phyloP scores from a whole-genome alignment of 1,140 invertebrate species.

The Orius insidiosus region DNA sequence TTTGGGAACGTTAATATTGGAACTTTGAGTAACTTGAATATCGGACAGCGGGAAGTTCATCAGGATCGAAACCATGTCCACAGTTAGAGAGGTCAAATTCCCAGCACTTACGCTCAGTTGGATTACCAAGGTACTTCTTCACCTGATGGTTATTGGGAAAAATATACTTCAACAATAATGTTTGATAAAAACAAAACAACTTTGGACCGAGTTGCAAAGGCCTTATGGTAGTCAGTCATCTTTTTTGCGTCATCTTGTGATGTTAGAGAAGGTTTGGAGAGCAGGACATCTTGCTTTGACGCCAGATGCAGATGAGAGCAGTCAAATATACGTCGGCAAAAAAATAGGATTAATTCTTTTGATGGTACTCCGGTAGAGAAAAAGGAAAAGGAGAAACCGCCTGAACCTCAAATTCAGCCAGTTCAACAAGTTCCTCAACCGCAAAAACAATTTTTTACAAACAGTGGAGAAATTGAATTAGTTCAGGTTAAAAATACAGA shows the following conservation, averaged over 20 bases:
- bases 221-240: constrained; percentile 72
- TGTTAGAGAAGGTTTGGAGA: constrained; percentile 56
- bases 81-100: not conserved
- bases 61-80: not conserved
- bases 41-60: constrained; percentile 17
- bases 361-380: constrained; percentile 26
- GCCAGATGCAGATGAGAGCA: constrained; percentile 50
- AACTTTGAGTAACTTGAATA: constrained; percentile 20
- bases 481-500: constrained; percentile 4
- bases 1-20: constrained; percentile 22
- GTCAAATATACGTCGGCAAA: constrained; percentile 60
- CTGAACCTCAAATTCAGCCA: not conserved
- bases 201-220: constrained; percentile 63
- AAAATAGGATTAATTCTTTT: constrained; percentile 53
- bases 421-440: not conserved
- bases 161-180: constrained; percentile 55
- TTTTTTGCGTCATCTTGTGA: constrained; percentile 58
- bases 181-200: constrained; percentile 60
- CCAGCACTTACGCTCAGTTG: constrained; percentile 37
- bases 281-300: constrained; percentile 56
- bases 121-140: constrained; percentile 31
- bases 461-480: constrained; percentile 13
- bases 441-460: not conserved
- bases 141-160: constrained; percentile 39
- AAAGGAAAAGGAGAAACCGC: not conserved